A percentile compares a stretch with the other conserved stretches of the same genome.
phyloP scores from a whole-genome alignment of 2,113 vertebrate species.

The Malaclemys terrapin region DNA sequence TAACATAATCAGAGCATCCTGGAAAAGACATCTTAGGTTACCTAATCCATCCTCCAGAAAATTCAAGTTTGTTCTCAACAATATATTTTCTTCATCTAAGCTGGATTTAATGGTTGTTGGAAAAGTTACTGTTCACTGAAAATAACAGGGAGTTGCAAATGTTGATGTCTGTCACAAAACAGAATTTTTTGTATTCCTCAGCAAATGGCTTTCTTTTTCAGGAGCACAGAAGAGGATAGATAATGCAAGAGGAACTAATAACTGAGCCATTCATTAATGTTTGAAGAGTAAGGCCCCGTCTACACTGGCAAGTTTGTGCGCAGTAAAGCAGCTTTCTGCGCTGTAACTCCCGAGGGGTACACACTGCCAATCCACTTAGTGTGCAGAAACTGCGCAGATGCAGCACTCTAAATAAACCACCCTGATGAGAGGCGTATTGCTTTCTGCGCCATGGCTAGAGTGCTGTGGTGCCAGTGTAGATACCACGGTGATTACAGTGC shows the following conservation, averaged over 20 bases:
- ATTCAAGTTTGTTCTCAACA: neutral
- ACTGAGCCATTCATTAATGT: neutral
- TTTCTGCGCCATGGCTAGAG: too few relatives aligned
- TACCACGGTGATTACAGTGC: too few relatives aligned
- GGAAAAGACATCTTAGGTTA: neutral
- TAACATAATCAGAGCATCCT: constrained; percentile 6
- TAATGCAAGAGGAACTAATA: neutral
- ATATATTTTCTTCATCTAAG: neutral
- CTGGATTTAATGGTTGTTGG: neutral
- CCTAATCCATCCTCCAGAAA: neutral
- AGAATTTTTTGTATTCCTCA: neutral
- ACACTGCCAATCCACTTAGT: too few relatives aligned
- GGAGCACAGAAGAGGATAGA: neutral
- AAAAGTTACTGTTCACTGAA: neutral
- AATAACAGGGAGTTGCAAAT: neutral
- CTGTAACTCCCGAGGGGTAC: too few relatives aligned
- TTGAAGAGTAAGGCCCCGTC: neutral
- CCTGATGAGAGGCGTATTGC: too few relatives aligned
- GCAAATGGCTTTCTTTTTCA: neutral
- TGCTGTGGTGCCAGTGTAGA: too few relatives aligned
- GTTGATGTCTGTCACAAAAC: neutral
- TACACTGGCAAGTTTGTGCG: too few relatives aligned
- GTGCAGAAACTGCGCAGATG: too few relatives aligned
- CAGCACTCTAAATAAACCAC: too few relatives aligned
- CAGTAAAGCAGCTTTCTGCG: too few relatives aligned